Base-by-base conservation (phyloP, 2,888 invertebrate genomes). In the Latrodectus elegans region DNA sequence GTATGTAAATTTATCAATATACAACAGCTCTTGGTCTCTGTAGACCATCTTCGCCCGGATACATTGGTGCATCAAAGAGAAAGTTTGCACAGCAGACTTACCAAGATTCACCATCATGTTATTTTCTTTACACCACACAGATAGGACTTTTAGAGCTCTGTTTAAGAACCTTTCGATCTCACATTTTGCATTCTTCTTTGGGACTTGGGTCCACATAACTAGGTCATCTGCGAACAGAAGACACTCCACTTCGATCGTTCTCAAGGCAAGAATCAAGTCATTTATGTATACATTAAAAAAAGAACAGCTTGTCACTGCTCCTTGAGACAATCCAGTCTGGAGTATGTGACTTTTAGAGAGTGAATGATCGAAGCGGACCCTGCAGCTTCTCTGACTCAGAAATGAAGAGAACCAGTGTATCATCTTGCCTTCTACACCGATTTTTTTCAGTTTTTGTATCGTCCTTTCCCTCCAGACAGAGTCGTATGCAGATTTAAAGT, bases 1-100 rank as follows among this genome's bases (percentile, higher is more conserved):
- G 26, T 76, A 76, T 60, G 64, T 76, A 76, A 76, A 76, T 65
- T 64, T 76, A 38, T 76, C 75, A 15, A 49, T 76, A 49, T 64
- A 10, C 9, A 38, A 26, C 17, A 74, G 15, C 15, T 38, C 49
- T 14, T 64, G n/a, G n/a, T n/a, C n/a, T n/a, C n/a, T n/a, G n/a
- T n/a, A n/a, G n/a, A n/a, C n/a, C n/a, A n/a, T n/a, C 9, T 4
- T 76, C 38, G n/a, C 22, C 75, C 49, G 75, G 64, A 76, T 64
- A n/a, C 26, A 6, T 15, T 64, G 75, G 2, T 52, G 75, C 75
- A 64, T 65, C 64, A 76, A n/a, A 49, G 75, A 76, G 10, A 74
- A 53, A 53, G 12, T 55, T 53, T 55, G 55, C 55, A 74, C 67
- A 8, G 67, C 67, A 22, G 22, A 22, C 22, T 67, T 67, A 17